Percentiles rank a stretch among this genome's conserved stretches.
Evolutionary conservation across 92 coral and sea anemone species (phyloP).

Genomic region (Phenganax subtilis): DNA sequence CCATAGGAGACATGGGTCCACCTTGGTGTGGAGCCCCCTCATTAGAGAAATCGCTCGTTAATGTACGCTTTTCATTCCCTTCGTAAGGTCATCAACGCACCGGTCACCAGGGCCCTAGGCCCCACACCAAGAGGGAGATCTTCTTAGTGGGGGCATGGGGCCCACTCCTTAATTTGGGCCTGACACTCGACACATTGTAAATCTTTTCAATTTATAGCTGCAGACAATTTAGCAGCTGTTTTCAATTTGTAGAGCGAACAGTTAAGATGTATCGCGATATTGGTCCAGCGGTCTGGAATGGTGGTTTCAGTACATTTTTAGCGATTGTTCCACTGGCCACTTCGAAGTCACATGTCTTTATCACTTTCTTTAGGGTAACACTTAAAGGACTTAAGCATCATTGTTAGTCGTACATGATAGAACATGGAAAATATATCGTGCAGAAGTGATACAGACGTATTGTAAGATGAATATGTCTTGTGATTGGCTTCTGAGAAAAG

Average conservation of each 20-base stretch:
- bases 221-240: too few species aligned
- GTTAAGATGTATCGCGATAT: slow-evolving; percentile 73
- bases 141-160: too few species aligned
- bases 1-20: too few species aligned
- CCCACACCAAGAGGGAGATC: too few species aligned
- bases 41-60: background rate
- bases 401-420: background rate
- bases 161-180: too few species aligned
- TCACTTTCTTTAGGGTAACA: slow-evolving; percentile 77
- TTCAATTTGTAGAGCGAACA: slow-evolving; percentile 61
- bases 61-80: background rate
- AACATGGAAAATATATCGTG: background rate
- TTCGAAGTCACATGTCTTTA: slow-evolving; percentile 80
- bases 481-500: too few species aligned
- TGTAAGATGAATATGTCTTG: background rate
- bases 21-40: too few species aligned
- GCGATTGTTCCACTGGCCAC: slow-evolving; percentile 71
- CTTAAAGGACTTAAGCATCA: background rate
- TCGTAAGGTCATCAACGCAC: too few species aligned
- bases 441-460: background rate
- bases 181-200: background rate
- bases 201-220: background rate
- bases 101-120: too few species aligned
- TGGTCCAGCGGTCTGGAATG: slow-evolving; percentile 96
- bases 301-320: slow-evolving; percentile 89